Evolutionary conservation across 1,140 invertebrate genomes (phyloP).

Genomic region (Sarcophaga peregrina): DNA sequence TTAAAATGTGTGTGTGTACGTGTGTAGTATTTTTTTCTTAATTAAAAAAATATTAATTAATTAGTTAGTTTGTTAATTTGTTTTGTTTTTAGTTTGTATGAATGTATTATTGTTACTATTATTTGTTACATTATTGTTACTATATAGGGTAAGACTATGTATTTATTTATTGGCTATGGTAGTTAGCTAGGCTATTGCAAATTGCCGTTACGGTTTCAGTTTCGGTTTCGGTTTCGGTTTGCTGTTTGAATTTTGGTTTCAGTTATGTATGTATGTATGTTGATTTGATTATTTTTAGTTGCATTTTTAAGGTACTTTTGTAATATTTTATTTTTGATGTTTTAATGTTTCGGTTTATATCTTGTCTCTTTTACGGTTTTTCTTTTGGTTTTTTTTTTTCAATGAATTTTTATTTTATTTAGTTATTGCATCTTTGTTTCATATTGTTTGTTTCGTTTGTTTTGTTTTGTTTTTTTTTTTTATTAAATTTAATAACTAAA

Average conservation of each 20-base stretch:
- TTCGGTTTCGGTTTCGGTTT: not conserved
- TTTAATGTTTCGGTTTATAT: not conserved
- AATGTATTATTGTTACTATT: no score
- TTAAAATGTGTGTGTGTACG: no score
- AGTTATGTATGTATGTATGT: not conserved
- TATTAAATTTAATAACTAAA: conserved; percentile 38
- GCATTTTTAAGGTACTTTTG: conserved; percentile 49
- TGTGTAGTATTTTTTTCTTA: conserved; percentile 41
- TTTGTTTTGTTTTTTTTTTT: conserved; percentile 1
- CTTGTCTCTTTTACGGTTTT: not conserved
- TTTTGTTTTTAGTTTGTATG: not conserved
- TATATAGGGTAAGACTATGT: not conserved
- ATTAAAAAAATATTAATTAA: conserved; percentile 25
- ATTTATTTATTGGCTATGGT: not conserved
- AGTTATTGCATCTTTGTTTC: not conserved
- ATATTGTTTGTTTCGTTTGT: not conserved
- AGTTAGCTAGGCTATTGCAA: conserved; percentile 32
- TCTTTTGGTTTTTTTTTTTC: conserved; percentile 49
- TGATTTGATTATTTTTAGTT: conserved; percentile 49
- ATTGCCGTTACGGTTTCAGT: not conserved
- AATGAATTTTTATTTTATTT: conserved; percentile 11
- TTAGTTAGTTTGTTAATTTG: not conserved
- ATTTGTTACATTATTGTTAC: not conserved
- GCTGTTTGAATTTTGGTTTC: conserved; percentile 1
- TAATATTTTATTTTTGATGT: conserved; percentile 49